Evolutionary conservation across 2,888 invertebrate species (phyloP), one percentile per base, ranked within the genome.

Genomic region (Omphaloscelis lunosa): DNA sequence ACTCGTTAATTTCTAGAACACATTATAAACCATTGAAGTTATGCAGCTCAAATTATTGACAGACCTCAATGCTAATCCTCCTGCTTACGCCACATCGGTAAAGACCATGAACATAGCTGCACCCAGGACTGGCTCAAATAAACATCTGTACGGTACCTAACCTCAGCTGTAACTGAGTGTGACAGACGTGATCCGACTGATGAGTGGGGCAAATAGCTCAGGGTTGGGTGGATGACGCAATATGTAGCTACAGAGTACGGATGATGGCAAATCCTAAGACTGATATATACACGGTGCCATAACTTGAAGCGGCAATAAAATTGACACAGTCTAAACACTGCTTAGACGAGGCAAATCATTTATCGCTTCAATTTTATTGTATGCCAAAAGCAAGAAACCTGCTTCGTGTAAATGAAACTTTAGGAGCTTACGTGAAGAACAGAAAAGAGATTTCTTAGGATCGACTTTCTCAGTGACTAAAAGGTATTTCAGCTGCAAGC

Each of bases 131-230:
- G 41, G 29, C 34, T 75, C 70, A 77, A 77, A 74, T 73, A 85
- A 80, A 73, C 73, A 82, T n/a, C 63, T 53, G 61, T 68, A 66
- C 77, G 71, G 74, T 77, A 80, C 41, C 77, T 77, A 72, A 77
- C 34, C 63, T 68, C 73, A 48, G 45, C 41, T 84, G 75, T 82
- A 86, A 63, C 76, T 39, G 75, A 84, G 72, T 82, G 80, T 82
- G 77, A 84, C 77, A 45, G 1, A 86, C 86, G 86, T 84, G 86
- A 61, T 20, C 23, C 11, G 86, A 84, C 65, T 80, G 48, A 59
- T 39, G 62, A 83, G 12, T 23, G 27, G 20, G n/a, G 59, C 58
- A 72, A 76, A 69, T 27, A 65, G 69, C 66, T 77, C 71, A 69
- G 77, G 73, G 71, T 62, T 73, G 63, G 12, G 45, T 27, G 12